Evolutionary conservation across 2,888 invertebrate species (phyloP).

Genomic region (Drosophila longiperda): DNA sequence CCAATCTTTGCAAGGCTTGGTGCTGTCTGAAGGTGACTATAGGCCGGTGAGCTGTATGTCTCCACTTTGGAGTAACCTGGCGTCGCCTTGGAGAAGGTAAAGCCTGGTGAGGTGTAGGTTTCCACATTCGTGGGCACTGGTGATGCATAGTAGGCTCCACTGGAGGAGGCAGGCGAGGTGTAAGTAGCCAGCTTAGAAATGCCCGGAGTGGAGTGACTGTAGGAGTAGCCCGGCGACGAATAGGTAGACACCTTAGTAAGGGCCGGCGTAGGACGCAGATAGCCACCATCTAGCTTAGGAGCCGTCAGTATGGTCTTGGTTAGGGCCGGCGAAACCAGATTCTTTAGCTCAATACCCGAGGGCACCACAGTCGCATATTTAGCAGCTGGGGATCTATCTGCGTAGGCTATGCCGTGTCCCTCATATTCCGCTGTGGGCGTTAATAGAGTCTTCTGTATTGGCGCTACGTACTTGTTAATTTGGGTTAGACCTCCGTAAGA

Average conservation of each 20-base stretch:
- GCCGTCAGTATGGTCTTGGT: conserved; percentile 56
- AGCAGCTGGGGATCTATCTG: conserved; percentile 84
- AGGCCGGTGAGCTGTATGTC: conserved; percentile 74
- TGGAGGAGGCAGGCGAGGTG: conserved; percentile 42
- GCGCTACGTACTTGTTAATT: conserved; percentile 74
- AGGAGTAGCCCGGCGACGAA: conserved; percentile 74
- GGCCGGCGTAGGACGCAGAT: conserved; percentile 38
- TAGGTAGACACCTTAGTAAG: conserved; percentile 69
- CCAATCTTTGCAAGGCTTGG: conserved; percentile 75
- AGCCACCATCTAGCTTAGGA: conserved; percentile 46
- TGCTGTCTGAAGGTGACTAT: conserved; percentile 56
- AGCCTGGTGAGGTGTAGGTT: conserved; percentile 84
- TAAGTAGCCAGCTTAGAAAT: conserved; percentile 73
- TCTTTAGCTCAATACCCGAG: conserved; percentile 87
- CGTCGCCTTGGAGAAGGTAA: conserved; percentile 84
- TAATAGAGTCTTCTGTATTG: conserved; percentile 69
- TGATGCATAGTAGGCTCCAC: conserved; percentile 64
- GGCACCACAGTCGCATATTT: conserved; percentile 84
- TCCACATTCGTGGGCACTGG: conserved; percentile 84
- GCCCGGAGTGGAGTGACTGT: conserved; percentile 71
- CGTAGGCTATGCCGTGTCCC: conserved; percentile 78
- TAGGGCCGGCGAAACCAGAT: conserved; percentile 86
- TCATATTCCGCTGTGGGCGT: conserved; percentile 83
- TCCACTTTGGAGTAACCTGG: conserved; percentile 73
- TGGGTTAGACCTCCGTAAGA: conserved; percentile 68